Evolutionary conservation across 2,888 invertebrate species (phyloP).

Genomic region (Ophioninae sp.): DNA sequence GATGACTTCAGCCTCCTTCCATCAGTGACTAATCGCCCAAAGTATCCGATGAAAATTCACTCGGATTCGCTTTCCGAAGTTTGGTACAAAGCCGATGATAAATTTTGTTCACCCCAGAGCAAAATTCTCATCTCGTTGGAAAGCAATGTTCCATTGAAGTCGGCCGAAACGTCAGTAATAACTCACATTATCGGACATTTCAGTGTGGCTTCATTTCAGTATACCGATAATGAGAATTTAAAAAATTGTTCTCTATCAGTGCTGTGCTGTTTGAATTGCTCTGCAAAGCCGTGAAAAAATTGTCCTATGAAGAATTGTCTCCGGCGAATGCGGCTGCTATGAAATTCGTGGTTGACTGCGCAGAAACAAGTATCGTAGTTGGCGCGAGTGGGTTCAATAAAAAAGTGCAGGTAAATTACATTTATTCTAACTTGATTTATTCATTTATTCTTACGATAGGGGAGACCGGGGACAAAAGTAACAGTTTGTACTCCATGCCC

Average conservation of each 20-base stretch:
- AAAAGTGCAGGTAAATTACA: constrained; percentile 85
- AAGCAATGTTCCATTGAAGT: constrained; percentile 85
- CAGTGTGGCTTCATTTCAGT: neutral
- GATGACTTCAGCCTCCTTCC: constrained; percentile 86
- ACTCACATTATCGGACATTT: neutral
- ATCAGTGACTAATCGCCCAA: constrained; percentile 77
- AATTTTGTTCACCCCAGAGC: constrained; percentile 90
- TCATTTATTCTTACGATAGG: neutral
- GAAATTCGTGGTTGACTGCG: constrained; percentile 83
- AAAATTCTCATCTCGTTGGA: constrained; percentile 88
- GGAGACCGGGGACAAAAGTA: no score
- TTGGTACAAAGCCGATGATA: constrained; percentile 92
- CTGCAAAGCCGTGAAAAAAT: constrained; percentile 82
- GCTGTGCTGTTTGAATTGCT: constrained; percentile 84
- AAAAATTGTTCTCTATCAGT: constrained; percentile 77
- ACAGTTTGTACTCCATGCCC: no score
- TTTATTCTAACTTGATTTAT: neutral
- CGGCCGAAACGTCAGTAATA: constrained; percentile 85
- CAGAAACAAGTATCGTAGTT: constrained; percentile 86
- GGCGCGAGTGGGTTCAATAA: constrained; percentile 87
- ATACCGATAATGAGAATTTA: no score
- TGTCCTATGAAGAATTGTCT: constrained; percentile 86
- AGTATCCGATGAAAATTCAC: constrained; percentile 84
- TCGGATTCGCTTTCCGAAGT: constrained; percentile 85
- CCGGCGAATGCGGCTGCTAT: constrained; percentile 88